Conservation (phyloP, 2,113 vertebrate species). For the Cepphus grylle region DNA sequence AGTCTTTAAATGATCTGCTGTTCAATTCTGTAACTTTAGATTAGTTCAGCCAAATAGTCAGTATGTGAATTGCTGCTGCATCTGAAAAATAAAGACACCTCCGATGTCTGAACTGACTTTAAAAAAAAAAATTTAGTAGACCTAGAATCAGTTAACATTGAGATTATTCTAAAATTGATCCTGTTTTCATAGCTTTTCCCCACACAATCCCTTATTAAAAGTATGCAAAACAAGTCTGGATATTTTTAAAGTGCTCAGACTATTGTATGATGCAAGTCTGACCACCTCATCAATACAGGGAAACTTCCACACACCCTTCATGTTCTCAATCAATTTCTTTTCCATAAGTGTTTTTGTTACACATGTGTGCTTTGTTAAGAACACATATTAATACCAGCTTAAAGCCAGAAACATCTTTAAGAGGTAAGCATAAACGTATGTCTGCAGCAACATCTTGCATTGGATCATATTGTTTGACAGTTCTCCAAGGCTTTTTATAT, state of each 20-base stretch:
- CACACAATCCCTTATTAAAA: not conserved
- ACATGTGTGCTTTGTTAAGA: not conserved
- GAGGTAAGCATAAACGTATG: not conserved
- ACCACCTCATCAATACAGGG: not conserved
- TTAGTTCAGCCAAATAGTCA: not conserved
- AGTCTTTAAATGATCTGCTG: not conserved
- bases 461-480: not conserved
- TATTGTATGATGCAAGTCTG: not conserved
- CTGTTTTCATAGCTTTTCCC: not conserved
- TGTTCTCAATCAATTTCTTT: not conserved
- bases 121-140: not conserved
- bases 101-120: not conserved
- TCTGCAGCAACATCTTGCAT: not conserved
- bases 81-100: not conserved
- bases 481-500: not conserved
- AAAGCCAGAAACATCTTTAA: not conserved
- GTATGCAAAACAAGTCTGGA: not conserved
- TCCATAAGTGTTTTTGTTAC: not conserved
- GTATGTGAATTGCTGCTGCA: not conserved
- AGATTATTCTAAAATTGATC: not conserved
- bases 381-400: not conserved
- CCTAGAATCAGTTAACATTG: not conserved
- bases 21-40: not conserved
- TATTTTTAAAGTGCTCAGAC: not conserved
- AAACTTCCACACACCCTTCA: not conserved